phyloP scores from a whole-genome alignment of 2,888 invertebrate species.

The Aphrophora alni region DNA sequence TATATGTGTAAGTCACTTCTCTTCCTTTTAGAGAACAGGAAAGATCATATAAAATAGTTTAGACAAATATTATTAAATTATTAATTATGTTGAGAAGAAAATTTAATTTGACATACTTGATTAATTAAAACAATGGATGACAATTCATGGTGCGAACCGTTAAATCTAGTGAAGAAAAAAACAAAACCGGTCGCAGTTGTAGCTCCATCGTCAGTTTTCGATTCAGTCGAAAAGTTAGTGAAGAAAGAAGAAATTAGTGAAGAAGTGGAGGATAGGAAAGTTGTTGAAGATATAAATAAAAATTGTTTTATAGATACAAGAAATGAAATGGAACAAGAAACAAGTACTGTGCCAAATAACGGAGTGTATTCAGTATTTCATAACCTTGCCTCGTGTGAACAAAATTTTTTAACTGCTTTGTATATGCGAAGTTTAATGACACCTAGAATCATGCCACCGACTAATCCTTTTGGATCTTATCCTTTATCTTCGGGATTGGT shows the following conservation, averaged over 20 bases:
- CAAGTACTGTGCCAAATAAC: constrained; percentile 47
- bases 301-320: constrained; percentile 18
- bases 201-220: constrained; percentile 58
- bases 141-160: constrained; percentile 57
- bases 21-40: not conserved
- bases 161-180: constrained; percentile 63
- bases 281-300: constrained; percentile 25
- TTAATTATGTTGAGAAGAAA: not conserved
- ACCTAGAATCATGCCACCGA: constrained; percentile 28
- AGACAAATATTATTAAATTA: not conserved
- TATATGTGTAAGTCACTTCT: not conserved
- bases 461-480: constrained; percentile 13
- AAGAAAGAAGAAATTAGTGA: constrained; percentile 51
- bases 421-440: constrained; percentile 56
- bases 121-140: constrained; percentile 43
- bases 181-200: constrained; percentile 63
- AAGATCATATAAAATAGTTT: not conserved
- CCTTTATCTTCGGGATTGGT: constrained; percentile 25
- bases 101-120: not conserved
- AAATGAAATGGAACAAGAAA: not conserved
- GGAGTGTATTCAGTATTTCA: constrained; percentile 58
- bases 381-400: constrained; percentile 56
- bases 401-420: constrained; percentile 59
- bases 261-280: constrained; percentile 13
- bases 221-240: constrained; percentile 44